Evolutionary conservation across 2,888 invertebrate genomes (phyloP).

Genomic region (Graphium colonna): DNA sequence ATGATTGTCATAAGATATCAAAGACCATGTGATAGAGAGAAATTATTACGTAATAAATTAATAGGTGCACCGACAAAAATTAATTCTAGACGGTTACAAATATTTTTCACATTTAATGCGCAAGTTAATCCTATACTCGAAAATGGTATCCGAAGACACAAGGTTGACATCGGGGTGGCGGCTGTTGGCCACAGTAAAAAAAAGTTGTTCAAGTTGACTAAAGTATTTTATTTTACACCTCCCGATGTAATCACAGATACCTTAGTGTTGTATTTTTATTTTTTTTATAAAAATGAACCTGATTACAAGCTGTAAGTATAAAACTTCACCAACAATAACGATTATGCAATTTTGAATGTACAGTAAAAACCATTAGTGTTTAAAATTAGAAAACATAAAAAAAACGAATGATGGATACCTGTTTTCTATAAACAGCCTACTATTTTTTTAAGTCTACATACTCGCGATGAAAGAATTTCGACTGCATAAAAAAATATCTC

Average conservation of each 20-base stretch:
- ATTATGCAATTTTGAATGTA: slow-evolving; percentile 70
- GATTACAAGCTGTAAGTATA: slow-evolving; percentile 74
- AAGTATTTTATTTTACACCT: slow-evolving; percentile 73
- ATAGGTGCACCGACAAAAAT: slow-evolving; percentile 51
- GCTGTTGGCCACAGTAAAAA: slow-evolving; percentile 37
- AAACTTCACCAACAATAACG: slow-evolving; percentile 71
- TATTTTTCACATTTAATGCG: slow-evolving; percentile 53
- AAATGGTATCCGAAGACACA: slow-evolving; percentile 34
- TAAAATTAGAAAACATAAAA: slow-evolving; percentile 25
- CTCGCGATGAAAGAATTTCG: slow-evolving; percentile 66
- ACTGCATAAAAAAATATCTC: slow-evolving; percentile 79
- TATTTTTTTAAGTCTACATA: slow-evolving; percentile 38
- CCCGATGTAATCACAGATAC: slow-evolving; percentile 67
- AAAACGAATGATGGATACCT: slow-evolving; percentile 27
- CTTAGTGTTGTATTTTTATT: slow-evolving; percentile 42
- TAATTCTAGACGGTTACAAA: slow-evolving; percentile 51
- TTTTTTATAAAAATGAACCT: slow-evolving; percentile 59
- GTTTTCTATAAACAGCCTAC: slow-evolving; percentile 47
- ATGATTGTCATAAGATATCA: background rate
- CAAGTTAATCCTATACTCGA: slow-evolving; percentile 37
- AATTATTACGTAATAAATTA: slow-evolving; percentile 56
- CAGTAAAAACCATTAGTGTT: slow-evolving; percentile 38
- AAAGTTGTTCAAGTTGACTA: slow-evolving; percentile 53
- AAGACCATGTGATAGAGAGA: slow-evolving; percentile 48
- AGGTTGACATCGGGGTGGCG: slow-evolving; percentile 23